These are phyloP conservation scores for Amaurobius ferox DNA, from an alignment of 2,888 invertebrate genomes.

Conservation along the genomic window DNA sequence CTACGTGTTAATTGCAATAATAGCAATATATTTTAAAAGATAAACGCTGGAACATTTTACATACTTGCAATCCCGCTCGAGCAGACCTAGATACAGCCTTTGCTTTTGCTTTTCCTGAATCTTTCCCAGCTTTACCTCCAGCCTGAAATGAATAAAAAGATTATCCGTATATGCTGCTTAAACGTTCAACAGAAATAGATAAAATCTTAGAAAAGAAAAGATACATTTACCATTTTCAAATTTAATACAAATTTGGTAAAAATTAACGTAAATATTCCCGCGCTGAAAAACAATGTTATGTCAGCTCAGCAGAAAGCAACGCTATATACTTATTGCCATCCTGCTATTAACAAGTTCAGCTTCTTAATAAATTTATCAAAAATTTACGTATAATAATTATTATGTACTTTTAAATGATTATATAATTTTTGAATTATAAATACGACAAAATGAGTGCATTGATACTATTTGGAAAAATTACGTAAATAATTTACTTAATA, in stretches of 20 bases:
- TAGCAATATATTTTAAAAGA: no score
- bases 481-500: no score
- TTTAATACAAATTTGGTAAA: not conserved
- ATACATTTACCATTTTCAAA: not conserved
- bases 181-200: no score
- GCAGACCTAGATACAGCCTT: constrained; percentile 99
- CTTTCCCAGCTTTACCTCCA: constrained; percentile 99
- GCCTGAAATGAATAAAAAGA: constrained; percentile 82
- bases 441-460: no score
- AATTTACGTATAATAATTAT: no score
- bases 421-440: no score
- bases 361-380: no score
- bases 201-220: not conserved
- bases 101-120: constrained; percentile 99
- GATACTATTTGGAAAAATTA: no score
- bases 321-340: not conserved
- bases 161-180: no score
- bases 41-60: no score
- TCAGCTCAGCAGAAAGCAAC: constrained; percentile 13
- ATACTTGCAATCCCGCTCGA: constrained; percentile 97
- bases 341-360: not conserved
- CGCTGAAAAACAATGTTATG: not conserved
- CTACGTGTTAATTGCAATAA: no score
- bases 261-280: constrained; percentile 1
- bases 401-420: no score